Evolutionary conservation across 2,888 invertebrate species (phyloP).

Genomic region (Eumacrocentrus americanus): DNA sequence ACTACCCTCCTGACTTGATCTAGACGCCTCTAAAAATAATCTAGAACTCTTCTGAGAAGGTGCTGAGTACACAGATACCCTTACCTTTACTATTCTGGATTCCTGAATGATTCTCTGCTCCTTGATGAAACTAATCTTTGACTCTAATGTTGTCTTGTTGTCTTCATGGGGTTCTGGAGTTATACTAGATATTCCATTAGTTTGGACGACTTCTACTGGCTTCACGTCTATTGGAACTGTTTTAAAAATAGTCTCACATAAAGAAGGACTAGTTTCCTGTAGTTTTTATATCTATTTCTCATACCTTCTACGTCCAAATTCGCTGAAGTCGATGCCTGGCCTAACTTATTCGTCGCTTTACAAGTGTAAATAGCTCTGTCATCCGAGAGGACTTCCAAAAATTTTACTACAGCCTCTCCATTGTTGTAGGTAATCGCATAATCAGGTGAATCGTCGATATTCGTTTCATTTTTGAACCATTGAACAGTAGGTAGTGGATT

Average conservation of each 20-base stretch:
- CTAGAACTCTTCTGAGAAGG: constrained; percentile 9
- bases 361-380: constrained; percentile 77
- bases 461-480: constrained; percentile 76
- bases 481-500: constrained; percentile 80
- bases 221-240: constrained; percentile 6
- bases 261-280: background rate
- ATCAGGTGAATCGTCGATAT: constrained; percentile 75
- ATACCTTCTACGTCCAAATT: constrained; percentile 67
- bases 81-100: constrained; percentile 15
- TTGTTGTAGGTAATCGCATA: constrained; percentile 82
- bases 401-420: constrained; percentile 76
- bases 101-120: constrained; percentile 23
- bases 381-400: constrained; percentile 71
- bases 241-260: constrained; percentile 11
- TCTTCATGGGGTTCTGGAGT: constrained; percentile 12
- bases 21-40: constrained; percentile 18
- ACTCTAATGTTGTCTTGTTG: no score
- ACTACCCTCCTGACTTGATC: constrained; percentile 19
- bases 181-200: constrained; percentile 20
- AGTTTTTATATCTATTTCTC: background rate
- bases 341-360: constrained; percentile 72
- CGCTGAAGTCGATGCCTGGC: constrained; percentile 70
- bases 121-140: no score
- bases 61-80: background rate
- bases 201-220: constrained; percentile 1